Percentiles rank a stretch among this genome's conserved stretches.
Evolutionary conservation across 2,113 vertebrate species (phyloP).

Genomic region (Nothobranchius kuhntae): DNA sequence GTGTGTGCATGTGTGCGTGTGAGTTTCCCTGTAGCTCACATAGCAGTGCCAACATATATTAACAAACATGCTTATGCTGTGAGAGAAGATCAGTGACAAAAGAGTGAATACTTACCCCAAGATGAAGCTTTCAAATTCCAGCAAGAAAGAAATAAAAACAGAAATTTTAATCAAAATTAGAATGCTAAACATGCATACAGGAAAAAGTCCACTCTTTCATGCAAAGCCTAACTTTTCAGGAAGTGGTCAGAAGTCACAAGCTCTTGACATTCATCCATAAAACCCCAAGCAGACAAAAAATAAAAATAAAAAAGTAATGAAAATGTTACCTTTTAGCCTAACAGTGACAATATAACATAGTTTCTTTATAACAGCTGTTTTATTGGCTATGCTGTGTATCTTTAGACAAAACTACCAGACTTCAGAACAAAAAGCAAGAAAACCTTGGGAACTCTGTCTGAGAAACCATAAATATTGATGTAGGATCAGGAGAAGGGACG

Average conservation of each 20-base stretch:
- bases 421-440: too few relatives aligned
- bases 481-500: too few relatives aligned
- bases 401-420: too few relatives aligned
- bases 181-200: constrained; percentile 69
- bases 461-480: too few relatives aligned
- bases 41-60: constrained; percentile 11
- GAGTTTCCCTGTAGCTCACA: background rate
- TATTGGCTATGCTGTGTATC: background rate
- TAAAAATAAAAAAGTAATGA: too few relatives aligned
- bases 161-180: constrained; percentile 21
- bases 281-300: too few relatives aligned
- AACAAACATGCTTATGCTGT: constrained; percentile 8
- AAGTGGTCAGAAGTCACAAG: too few relatives aligned
- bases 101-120: constrained; percentile 91
- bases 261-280: too few relatives aligned
- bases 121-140: constrained; percentile 82
- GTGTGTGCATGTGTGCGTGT: too few relatives aligned
- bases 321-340: too few relatives aligned
- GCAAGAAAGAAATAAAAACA: constrained; percentile 75
- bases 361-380: background rate
- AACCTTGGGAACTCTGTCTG: too few relatives aligned
- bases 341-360: too few relatives aligned
- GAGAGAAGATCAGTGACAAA: constrained; percentile 69
- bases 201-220: constrained; percentile 22
- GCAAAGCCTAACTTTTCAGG: background rate